Evolutionary conservation across 2,797 vertebrate species (phyloP).

Genomic region (Anabas testudineus): DNA sequence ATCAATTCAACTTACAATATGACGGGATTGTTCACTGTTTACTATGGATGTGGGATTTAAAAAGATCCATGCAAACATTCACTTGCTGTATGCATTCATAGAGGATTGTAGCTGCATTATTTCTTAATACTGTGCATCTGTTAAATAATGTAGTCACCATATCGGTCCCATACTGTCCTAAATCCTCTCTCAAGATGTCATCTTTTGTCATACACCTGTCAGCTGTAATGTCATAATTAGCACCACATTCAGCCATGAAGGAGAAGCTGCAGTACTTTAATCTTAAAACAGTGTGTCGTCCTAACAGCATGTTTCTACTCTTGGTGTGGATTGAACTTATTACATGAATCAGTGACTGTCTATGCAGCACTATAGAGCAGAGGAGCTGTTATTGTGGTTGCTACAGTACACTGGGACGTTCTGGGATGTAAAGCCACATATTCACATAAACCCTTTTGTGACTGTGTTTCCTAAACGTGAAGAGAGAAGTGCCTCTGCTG

Average conservation of each 20-base stretch:
- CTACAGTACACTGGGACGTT: background rate
- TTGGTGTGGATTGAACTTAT: slow-evolving; percentile 16
- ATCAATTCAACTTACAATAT: background rate
- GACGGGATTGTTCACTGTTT: slow-evolving; percentile 9
- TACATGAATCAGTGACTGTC: slow-evolving; percentile 16
- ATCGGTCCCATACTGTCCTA: slow-evolving; percentile 19
- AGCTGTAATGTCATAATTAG: slow-evolving; percentile 18
- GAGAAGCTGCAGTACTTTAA: slow-evolving; percentile 11
- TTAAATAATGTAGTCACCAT: slow-evolving; percentile 23
- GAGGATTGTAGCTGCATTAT: slow-evolving; percentile 2
- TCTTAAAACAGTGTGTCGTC: slow-evolving; percentile 13
- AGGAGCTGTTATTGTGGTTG: slow-evolving; percentile 20
- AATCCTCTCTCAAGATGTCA: slow-evolving; percentile 33
- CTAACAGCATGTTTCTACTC: slow-evolving; percentile 1
- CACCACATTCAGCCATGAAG: slow-evolving; percentile 16
- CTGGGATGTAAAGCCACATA: slow-evolving; percentile 1
- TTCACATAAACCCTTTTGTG: slow-evolving; percentile 16
- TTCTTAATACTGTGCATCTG: slow-evolving; percentile 2
- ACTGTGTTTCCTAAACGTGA: slow-evolving; percentile 18
- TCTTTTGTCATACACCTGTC: slow-evolving; percentile 33
- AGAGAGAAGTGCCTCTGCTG: slow-evolving; percentile 9
- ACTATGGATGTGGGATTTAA: slow-evolving; percentile 13
- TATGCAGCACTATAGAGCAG: background rate
- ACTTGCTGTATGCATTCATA: slow-evolving; percentile 13
- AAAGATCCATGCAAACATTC: slow-evolving; percentile 5